A percentile compares a stretch with the other conserved stretches of the same genome.
Conservation (phyloP, 2,888 invertebrate species). For the Eupeodes latifasciatus region DNA sequence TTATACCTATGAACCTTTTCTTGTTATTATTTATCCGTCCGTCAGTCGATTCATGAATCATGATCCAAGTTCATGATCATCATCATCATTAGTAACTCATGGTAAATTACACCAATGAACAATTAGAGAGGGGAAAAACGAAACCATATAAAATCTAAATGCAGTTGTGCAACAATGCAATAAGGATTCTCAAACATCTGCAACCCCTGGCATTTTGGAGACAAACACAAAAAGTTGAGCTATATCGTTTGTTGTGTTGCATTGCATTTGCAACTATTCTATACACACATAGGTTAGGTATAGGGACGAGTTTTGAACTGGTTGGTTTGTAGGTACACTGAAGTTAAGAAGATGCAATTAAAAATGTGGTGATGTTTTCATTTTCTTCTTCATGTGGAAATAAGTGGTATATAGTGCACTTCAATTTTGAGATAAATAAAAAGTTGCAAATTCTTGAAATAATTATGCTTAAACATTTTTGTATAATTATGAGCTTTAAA, state of each 20-base stretch:
- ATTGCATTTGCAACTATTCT: not conserved
- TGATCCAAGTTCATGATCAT: slow-evolving; percentile 74
- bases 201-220: slow-evolving; percentile 30
- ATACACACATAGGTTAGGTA: not conserved
- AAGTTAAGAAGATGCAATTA: slow-evolving; percentile 32
- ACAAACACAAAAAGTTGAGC: not conserved
- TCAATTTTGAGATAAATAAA: not conserved
- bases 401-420: slow-evolving; percentile 18
- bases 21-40: slow-evolving; percentile 53
- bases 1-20: slow-evolving; percentile 9
- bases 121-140: not conserved
- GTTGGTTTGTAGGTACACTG: slow-evolving; percentile 5
- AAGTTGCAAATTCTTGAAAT: slow-evolving; percentile 6
- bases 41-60: slow-evolving; percentile 61
- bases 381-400: not conserved
- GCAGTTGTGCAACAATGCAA: slow-evolving; percentile 70
- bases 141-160: slow-evolving; percentile 50
- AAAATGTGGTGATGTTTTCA: slow-evolving; percentile 22
- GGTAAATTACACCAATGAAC: slow-evolving; percentile 12
- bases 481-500: not conserved
- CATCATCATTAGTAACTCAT: slow-evolving; percentile 52
- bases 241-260: slow-evolving; percentile 39
- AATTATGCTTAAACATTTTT: not conserved
- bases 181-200: slow-evolving; percentile 62
- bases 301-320: not conserved